Base-by-base conservation (phyloP, 2,888 invertebrate genomes). In the Entomobrya multifasciata region DNA sequence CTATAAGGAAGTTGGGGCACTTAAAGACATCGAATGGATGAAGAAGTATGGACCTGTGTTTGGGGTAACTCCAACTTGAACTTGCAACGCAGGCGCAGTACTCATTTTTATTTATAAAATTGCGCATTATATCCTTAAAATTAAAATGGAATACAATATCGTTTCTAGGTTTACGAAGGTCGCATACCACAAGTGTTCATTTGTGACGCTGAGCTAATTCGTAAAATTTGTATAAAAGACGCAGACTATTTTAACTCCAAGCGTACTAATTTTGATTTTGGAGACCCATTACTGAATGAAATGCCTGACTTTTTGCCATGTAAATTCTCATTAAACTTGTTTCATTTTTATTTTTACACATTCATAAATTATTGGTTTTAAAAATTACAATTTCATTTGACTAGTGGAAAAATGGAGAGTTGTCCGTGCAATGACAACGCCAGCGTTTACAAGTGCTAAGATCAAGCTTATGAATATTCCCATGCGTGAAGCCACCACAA, bases 121-220 rank as follows among this genome's bases (percentile, higher is more conserved):
- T n/a, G n/a, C n/a, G n/a, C n/a, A n/a, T n/a, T n/a, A n/a, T n/a
- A n/a, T n/a, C n/a, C n/a, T n/a, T n/a, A n/a, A n/a, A n/a, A n/a
- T n/a, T n/a, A n/a, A n/a, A n/a, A n/a, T n/a, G n/a, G n/a, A n/a
- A n/a, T n/a, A n/a, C n/a, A n/a, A n/a, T n/a, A n/a, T n/a, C n/a
- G n/a, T n/a, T n/a, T n/a, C n/a, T 17, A 88, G 89, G 65, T 88
- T 49, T 89, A 88, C 55, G 87, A 88, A 83, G 89, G 89, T 22
- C 36, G 89, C 0, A 0, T 65, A n/a, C 87, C 89, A 0, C 83
- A 84, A 44, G 47, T 88, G 10, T 79, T 79, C 36, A 49, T 88
- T 15, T 78, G 86, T 41, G 87, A 84, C 47, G 65, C 88, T 0
- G 88, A 89, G n/a, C 36, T 89, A 4, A 70, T 88, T 1, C 84